Base-by-base conservation (phyloP, 2,888 invertebrate genomes). In the Lepidochrysops patricia region DNA sequence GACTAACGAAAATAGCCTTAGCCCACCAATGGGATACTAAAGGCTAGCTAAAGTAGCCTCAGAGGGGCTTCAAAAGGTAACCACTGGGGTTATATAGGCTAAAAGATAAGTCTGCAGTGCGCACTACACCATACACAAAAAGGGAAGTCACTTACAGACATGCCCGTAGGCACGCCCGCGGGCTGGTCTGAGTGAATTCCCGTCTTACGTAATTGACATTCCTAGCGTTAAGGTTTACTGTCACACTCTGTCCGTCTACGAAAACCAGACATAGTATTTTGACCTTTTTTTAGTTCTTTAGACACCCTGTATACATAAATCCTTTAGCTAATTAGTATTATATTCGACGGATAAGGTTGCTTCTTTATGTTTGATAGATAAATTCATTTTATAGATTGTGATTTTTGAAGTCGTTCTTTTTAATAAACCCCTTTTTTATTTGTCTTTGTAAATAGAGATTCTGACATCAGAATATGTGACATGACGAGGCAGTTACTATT, bases 251-350 rank as follows among this genome's bases (percentile, higher is more conserved):
- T 79, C 78, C 77, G 79, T 79, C 77, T 77, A 72, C 70, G 69
- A 62, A 70, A 65, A 70, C 74, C 69, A 64, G 66, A 66, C 65
- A 61, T 63, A 66, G 68, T 73, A 66, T 64, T 66, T 62, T 67
- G 65, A 62, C 60, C 19, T 65, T 64, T 73, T 67, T 68, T 65
- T 62, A 63, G 62, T 62, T 70, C 68, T 70, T 43, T 61, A 25
- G 75, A 85, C 76, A 77, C 88, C 88, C 88, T 88, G 88, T 82
- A 84, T 73, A 67, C 74, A 80, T 86, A 85, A 80, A 76, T 72
- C 87, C 88, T 83, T 82, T 88, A 88, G 88, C 85, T 74, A 80
- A 74, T 80, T 88, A 88, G 86, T 77, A 72, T 71, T 70, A 72
- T 64, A 62, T 74, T 75, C 76, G 77, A 75, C 77, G 75, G 80